Conservation (phyloP, 2,888 invertebrate genomes). For the Sceliomorpha sp. region DNA sequence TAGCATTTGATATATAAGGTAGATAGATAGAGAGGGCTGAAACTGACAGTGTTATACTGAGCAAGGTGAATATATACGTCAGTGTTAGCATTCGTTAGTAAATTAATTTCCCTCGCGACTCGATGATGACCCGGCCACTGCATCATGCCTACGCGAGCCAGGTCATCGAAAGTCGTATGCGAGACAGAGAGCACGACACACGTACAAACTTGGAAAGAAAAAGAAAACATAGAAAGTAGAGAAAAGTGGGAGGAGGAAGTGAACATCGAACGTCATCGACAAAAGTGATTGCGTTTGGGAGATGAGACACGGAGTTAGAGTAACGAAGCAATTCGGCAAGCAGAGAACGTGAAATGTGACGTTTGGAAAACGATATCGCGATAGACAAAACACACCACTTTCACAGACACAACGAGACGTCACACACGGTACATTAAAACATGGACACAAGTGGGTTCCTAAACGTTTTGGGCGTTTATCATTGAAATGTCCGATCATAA, state of each 20-base stretch:
- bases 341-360: background rate
- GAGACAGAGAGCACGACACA: conserved; percentile 25
- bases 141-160: conserved; percentile 27
- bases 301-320: conserved; percentile 3
- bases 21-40: conserved; percentile 73
- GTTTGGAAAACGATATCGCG: background rate
- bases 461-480: background rate
- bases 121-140: conserved; percentile 43
- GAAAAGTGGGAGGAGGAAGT: conserved; percentile 7
- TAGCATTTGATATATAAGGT: conserved; percentile 53
- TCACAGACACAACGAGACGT: background rate
- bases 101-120: conserved; percentile 46
- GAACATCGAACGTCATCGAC: conserved; percentile 3
- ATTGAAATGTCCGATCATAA: background rate
- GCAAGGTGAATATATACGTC: conserved; percentile 81
- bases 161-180: conserved; percentile 53
- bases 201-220: conserved; percentile 11
- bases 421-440: background rate
- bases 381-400: background rate
- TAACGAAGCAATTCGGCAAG: background rate
- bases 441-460: too few relatives aligned
- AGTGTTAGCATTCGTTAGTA: conserved; percentile 73
- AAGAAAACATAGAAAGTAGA: conserved; percentile 6
- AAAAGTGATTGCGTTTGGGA: background rate
- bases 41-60: conserved; percentile 81